Base-by-base conservation (phyloP, 2,113 vertebrate genomes). In the Cebus imitator region DNA sequence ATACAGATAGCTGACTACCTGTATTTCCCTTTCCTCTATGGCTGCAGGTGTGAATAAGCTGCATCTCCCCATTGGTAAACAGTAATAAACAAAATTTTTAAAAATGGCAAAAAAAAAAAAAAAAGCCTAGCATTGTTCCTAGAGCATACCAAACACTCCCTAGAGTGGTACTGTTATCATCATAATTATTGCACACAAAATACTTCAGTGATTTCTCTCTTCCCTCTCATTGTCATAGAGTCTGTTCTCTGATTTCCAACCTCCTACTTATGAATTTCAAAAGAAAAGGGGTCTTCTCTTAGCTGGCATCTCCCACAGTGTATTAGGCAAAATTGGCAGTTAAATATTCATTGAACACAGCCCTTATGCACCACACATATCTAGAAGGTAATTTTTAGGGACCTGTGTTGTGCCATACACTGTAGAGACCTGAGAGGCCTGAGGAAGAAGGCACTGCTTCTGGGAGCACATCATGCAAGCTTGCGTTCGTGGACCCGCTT, bases 401-500 rank as follows among this genome's bases (percentile, higher is more conserved):
- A 66, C 12, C 5, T 4, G 6, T 78, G 14, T 73, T n/a, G 52
- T 43, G 3, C 21, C 73, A 17, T 5, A 16, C 11, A 1, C 43
- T 17, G 30, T 5, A 16, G 55, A 55, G 18, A 37, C 5, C 25
- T 32, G 72, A 40, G 57, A 21, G 16, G 20, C 27, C n/a, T 11
- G 6, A 11, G 43, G 66, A 5, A 12, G 83, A 58, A 18, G 9
- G 6, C 52, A n/a, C n/a, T 66, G 25, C 0, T 9, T 37, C 43
- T 13, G 8, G 23, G 76, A 55, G 13, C 55, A 52, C 4, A 1
- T 10, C 4, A 1, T 10, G 8, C 9, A 37, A 68, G 40, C 45
- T 48, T 1, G 30, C 1, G 18, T 40, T 37, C 18, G 0, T 37
- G 52, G 30, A 8, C 8, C 43, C 14, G 10, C 5, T 0, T 0